A percentile compares a stretch with the other conserved stretches of the same genome.
Evolutionary conservation across 2,113 vertebrate species (phyloP).

Genomic region (Penelope pileata): DNA sequence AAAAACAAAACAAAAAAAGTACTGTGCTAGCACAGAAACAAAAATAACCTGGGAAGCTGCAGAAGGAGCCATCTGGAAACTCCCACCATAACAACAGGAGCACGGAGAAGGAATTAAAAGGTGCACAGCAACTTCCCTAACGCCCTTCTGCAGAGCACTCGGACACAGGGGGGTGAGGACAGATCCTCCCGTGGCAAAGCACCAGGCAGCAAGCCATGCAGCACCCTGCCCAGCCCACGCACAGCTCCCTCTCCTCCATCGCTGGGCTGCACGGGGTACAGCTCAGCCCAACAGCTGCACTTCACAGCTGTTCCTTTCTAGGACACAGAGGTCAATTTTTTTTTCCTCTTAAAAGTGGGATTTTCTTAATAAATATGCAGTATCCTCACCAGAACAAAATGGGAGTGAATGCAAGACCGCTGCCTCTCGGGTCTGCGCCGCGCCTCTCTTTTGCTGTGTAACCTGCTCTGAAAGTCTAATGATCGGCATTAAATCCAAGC

Average conservation of each 20-base stretch:
- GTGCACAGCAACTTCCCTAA: not conserved
- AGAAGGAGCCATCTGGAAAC: constrained; percentile 59
- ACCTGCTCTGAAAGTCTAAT: constrained; percentile 75
- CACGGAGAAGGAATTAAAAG: not conserved
- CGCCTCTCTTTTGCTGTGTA: constrained; percentile 66
- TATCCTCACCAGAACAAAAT: constrained; percentile 50
- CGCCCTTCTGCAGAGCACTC: not conserved
- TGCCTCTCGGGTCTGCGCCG: constrained; percentile 55
- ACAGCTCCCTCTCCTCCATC: not conserved
- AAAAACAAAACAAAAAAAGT: not conserved
- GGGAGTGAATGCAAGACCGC: constrained; percentile 44
- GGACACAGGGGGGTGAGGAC: rapidly evolving
- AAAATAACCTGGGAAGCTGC: constrained; percentile 33
- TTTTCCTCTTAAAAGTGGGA: constrained; percentile 2
- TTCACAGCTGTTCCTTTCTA: constrained; percentile 31
- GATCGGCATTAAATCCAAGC: constrained; percentile 72
- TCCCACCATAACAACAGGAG: not conserved
- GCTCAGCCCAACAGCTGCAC: not conserved
- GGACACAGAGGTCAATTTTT: not conserved
- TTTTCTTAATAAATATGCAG: constrained; percentile 67
- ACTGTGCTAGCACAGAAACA: not conserved
- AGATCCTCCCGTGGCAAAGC: not conserved
- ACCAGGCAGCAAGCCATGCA: constrained; percentile 11
- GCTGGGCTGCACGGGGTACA: not conserved
- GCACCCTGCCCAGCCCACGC: constrained; percentile 1